These are phyloP conservation scores for Echinops telfairi DNA, from an alignment of 2,113 vertebrate species.

Conservation along the genomic window DNA sequence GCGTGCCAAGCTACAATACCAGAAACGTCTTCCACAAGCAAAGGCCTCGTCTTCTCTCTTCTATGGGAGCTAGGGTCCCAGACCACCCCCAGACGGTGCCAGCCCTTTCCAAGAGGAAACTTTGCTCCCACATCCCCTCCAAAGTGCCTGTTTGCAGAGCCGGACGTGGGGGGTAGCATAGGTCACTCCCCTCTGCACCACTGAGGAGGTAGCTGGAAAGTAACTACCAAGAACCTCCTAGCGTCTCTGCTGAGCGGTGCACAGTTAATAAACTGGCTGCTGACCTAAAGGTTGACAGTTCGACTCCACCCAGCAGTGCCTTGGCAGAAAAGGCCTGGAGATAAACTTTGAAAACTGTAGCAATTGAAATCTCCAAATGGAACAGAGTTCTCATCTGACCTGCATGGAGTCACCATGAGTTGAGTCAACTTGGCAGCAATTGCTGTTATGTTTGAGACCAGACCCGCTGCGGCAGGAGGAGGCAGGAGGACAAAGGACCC, in stretches of 20 bases:
- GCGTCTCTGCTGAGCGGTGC: neutral
- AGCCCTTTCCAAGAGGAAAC: neutral
- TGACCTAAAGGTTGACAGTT: neutral
- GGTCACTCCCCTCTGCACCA: neutral
- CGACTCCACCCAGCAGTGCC: neutral
- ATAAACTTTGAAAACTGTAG: neutral
- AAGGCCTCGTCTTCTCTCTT: neutral
- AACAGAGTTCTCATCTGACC: neutral
- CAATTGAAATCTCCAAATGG: neutral
- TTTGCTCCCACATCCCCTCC: neutral
- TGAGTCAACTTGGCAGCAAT: neutral
- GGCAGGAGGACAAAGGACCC: neutral
- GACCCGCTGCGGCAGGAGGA: neutral
- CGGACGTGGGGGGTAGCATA: accelerated
- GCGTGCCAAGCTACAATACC: accelerated
- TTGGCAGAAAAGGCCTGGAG: neutral
- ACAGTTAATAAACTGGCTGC: neutral
- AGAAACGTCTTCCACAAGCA: neutral
- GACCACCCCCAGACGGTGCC: neutral
- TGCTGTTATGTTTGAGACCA: neutral
- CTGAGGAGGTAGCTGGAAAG: neutral
- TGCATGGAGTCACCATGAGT: neutral
- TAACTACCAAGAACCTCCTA: neutral
- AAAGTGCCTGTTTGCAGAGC: neutral
- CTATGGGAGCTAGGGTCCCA: neutral